phyloP scores from a whole-genome alignment of 2,113 vertebrate genomes.

The Dromas ardeola region DNA sequence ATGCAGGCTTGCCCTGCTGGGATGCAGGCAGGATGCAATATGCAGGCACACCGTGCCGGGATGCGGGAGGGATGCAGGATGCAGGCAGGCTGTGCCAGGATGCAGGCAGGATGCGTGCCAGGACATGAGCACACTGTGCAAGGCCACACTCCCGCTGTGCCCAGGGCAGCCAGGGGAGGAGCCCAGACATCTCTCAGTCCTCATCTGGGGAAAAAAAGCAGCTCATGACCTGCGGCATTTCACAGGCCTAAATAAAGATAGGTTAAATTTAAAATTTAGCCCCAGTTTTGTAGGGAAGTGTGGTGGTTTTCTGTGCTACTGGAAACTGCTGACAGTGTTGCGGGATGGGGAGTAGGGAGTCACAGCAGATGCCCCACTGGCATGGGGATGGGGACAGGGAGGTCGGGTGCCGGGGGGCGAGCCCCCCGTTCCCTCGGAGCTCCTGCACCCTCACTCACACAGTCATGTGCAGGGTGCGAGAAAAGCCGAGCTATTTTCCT shows the following conservation, averaged over 20 bases:
- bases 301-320: not conserved
- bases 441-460: not conserved
- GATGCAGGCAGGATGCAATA: not conserved
- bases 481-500: not conserved
- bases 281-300: not conserved
- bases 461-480: accelerated
- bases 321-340: not conserved
- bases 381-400: not conserved
- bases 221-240: not conserved
- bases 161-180: not conserved
- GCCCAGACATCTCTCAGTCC: not conserved
- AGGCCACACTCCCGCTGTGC: not conserved
- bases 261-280: not conserved
- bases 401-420: not conserved
- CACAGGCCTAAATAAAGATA: not conserved
- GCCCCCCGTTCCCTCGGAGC: not conserved
- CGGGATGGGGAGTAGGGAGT: not conserved
- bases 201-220: not conserved
- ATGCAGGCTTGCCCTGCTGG: not conserved
- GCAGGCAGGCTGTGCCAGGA: not conserved
- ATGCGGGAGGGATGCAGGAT: not conserved
- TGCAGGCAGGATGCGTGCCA: not conserved
- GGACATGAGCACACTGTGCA: not conserved
- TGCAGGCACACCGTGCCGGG: not conserved
- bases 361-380: not conserved